Conservation (phyloP, 2,113 vertebrate genomes). For the Alouatta palliata region DNA sequence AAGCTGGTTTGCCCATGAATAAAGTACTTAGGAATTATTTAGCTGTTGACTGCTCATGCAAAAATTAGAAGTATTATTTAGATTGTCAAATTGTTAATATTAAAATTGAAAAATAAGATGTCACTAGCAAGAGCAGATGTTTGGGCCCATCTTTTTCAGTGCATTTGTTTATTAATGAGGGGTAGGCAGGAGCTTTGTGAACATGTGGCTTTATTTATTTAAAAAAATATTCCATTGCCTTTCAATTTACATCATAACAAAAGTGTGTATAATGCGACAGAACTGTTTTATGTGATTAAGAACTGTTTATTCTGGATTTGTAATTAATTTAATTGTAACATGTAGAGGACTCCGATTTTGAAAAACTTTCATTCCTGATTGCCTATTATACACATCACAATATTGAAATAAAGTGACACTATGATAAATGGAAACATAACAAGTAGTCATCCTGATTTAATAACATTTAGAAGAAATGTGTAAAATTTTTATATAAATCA, state of each 20-base stretch:
- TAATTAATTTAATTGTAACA: conserved; percentile 87
- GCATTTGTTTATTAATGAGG: conserved; percentile 83
- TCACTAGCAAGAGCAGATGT: conserved; percentile 80
- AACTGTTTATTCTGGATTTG: conserved; percentile 83
- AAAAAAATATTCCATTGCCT: conserved; percentile 73
- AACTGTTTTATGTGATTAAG: conserved; percentile 85
- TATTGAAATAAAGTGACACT: conserved; percentile 79
- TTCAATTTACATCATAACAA: conserved; percentile 85
- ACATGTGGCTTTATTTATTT: conserved; percentile 78
- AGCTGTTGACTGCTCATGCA: conserved; percentile 53
- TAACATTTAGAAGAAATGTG: conserved; percentile 78
- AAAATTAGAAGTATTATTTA: conserved; percentile 79
- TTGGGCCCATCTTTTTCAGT: conserved; percentile 77
- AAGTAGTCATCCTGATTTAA: conserved; percentile 76
- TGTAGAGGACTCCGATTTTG: conserved; percentile 83
- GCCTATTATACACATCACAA: conserved; percentile 85
- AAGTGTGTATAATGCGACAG: conserved; percentile 79
- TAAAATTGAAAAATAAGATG: conserved; percentile 83
- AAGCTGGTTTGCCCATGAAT: conserved; percentile 73
- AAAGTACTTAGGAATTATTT: conserved; percentile 79
- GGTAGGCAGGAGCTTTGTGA: conserved; percentile 74
- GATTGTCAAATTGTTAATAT: conserved; percentile 79
- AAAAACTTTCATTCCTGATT: conserved; percentile 85
- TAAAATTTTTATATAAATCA: conserved; percentile 75
- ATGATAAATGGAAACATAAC: conserved; percentile 78